Base-by-base conservation (phyloP, 2,797 vertebrate species). In the Chlorospingus semifuscus region DNA sequence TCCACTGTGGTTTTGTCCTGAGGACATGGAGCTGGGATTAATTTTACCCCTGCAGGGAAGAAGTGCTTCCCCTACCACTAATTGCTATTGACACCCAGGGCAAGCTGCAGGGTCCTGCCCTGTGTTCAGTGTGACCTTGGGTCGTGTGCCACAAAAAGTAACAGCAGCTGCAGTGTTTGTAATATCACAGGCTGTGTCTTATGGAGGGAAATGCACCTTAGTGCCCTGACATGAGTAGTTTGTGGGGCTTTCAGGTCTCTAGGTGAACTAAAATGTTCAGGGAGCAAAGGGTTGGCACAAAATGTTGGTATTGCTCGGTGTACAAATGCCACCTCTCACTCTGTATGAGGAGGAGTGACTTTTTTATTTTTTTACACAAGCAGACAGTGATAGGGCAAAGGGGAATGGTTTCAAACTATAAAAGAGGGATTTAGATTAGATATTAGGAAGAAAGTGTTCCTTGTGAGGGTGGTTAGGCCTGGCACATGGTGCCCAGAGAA, bases 331-430 rank as follows among this genome's bases (percentile, higher is more conserved):
- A 68, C 26, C 19, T 66, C 49, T 78, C 30, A 2, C 22, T 72
- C 0, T 2, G 2, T 47, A 17, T 11, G 12, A 36, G 32, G 24
- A 36, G 46, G 15, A 47, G 18, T 0, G 0, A 9, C 18, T 30
- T 74, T 27, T 39, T 39, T 39, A 39, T 13, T 15, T 39, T 39
- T 42, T 27, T 41, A 53, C 34, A 29, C 0, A 1, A 47, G 19
- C 49, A 75, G 55, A 32, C 15, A 7, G 23, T 15, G 41, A 9
- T 5, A 29, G 41, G 11, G 12, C 13, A 15, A 49, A 8, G 11
- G 13, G 9, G 19, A 42, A 26, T 49, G 32, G 41, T 11, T 76
- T 68, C 24, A 21, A 42, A 29, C 55, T 29, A 7, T 10, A 15
- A 24, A 49, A 55, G 22, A 41, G 47, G 49, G 7, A 15, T 61